These are phyloP conservation scores for Platygyra sinensis DNA, from an alignment of 64 coral and sea anemone genomes.

Conservation along the genomic window DNA sequence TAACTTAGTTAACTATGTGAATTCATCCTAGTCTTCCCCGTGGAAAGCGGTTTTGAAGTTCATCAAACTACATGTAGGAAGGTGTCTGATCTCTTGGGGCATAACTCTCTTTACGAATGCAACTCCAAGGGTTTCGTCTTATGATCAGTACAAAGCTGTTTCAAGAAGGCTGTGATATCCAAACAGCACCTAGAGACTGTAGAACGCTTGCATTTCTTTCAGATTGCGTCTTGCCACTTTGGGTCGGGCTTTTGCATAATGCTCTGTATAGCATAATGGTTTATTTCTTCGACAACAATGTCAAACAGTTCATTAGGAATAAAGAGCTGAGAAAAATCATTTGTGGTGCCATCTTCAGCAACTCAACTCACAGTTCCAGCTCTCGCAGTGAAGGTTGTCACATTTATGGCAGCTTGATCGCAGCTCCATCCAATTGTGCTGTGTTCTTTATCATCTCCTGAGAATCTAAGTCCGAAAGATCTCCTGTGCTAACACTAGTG, in stretches of 20 bases:
- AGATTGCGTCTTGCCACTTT: constrained; percentile 13
- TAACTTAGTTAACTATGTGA: too few relatives aligned
- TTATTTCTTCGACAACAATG: background rate
- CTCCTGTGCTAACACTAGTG: background rate
- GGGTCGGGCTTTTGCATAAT: too few relatives aligned
- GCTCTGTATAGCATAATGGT: background rate
- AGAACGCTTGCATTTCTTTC: constrained; percentile 44
- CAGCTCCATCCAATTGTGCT: background rate
- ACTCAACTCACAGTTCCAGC: constrained; percentile 42
- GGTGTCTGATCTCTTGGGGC: too few relatives aligned
- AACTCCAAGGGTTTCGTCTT: too few relatives aligned
- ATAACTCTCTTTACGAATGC: too few relatives aligned
- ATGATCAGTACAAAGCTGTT: constrained; percentile 25
- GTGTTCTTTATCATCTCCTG: background rate
- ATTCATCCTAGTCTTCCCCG: too few relatives aligned
- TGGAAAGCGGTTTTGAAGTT: too few relatives aligned
- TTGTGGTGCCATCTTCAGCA: constrained; percentile 44
- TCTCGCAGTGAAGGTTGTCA: background rate
- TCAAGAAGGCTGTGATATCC: background rate
- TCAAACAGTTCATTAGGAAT: constrained; percentile 21
- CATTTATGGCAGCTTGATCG: background rate
- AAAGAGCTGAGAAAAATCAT: constrained; percentile 2
- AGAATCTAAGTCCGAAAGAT: constrained; percentile 6
- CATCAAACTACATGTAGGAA: too few relatives aligned
- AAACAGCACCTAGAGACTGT: background rate